Base-by-base conservation (phyloP, 2,797 vertebrate species). In the Urosaurus nigricauda region DNA sequence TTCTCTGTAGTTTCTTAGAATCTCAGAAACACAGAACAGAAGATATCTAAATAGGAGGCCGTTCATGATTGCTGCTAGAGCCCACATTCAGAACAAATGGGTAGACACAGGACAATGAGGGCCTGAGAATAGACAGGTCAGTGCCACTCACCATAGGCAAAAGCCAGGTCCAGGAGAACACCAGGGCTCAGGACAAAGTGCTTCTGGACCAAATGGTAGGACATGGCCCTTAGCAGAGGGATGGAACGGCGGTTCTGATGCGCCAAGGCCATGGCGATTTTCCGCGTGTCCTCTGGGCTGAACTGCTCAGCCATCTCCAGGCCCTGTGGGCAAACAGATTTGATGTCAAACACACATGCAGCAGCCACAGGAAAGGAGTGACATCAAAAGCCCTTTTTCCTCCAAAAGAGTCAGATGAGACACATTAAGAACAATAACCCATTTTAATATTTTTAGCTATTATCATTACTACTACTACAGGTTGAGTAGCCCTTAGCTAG, bases 201-300 rank as follows among this genome's bases (percentile, higher is more conserved):
- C 92, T 97, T 98, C 96, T 98, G 98, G 21, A 98, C 93, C 53
- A 99, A 95, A 93, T 99, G 97, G 95, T 99, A 99, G 35, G 98
- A 98, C 84, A 99, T n/a, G 14, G 98, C 98, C 47, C 98, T 96
- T 83, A 99, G 97, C 90, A 99, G 94, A 0, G 98, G 97, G 74
- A 99, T 95, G 0, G 97, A 97, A 74, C 99, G 97, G 1, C 98
- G 97, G 85, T 94, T 96, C 95, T 98, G 98, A 82, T 94, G 75
- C 0, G 98, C 98, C 89, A 99, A 84, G 0, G 97, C 95, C 37
- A 97, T 1, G 0, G 94, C 96, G 85, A 98, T 94, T 87, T 86
- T 98, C 43, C 98, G 95, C 84, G 98, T 97, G 5, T 99, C 98
- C 0, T 98, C 97, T 0, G 97, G 94, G 17, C 94, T 95, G 79